Percentiles rank a stretch among this genome's conserved stretches.
Conservation (phyloP, 2,888 invertebrate genomes). For the Habrosyne pyritoides region DNA sequence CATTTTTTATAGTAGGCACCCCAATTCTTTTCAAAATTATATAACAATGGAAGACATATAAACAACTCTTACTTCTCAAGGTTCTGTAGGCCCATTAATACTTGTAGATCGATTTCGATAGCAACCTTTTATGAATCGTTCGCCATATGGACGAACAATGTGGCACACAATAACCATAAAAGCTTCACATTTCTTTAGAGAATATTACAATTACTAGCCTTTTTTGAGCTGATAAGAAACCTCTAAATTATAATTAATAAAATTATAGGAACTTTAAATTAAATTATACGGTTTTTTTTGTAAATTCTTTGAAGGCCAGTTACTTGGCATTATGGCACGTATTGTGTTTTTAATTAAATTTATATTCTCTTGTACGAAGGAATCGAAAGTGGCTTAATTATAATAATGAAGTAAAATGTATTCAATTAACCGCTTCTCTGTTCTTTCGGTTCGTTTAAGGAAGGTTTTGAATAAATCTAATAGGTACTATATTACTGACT, state of each 20-base stretch:
- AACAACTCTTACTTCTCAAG: background rate
- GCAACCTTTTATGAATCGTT: background rate
- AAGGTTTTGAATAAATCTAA: too few relatives aligned
- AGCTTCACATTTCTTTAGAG: background rate
- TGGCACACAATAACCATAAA: background rate
- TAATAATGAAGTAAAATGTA: too few relatives aligned
- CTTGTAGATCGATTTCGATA: background rate
- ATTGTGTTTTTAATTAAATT: background rate
- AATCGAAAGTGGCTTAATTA: background rate
- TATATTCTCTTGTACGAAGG: background rate
- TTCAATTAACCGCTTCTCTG: too few relatives aligned
- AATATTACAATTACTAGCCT: background rate
- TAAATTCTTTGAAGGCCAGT: background rate
- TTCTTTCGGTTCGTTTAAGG: too few relatives aligned
- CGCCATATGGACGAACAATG: slow-evolving; percentile 1
- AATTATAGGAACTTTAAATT: background rate
- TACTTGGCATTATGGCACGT: background rate
- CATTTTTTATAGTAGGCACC: too few relatives aligned
- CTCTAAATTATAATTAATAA: background rate
- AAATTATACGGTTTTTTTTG: background rate
- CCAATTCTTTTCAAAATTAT: too few relatives aligned
- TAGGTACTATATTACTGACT: too few relatives aligned
- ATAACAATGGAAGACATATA: too few relatives aligned
- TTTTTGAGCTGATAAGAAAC: background rate
- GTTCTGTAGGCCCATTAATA: background rate